These are phyloP conservation scores for Cecropterus lyciades DNA, from an alignment of 1,140 invertebrate genomes.

Conservation along the genomic window DNA sequence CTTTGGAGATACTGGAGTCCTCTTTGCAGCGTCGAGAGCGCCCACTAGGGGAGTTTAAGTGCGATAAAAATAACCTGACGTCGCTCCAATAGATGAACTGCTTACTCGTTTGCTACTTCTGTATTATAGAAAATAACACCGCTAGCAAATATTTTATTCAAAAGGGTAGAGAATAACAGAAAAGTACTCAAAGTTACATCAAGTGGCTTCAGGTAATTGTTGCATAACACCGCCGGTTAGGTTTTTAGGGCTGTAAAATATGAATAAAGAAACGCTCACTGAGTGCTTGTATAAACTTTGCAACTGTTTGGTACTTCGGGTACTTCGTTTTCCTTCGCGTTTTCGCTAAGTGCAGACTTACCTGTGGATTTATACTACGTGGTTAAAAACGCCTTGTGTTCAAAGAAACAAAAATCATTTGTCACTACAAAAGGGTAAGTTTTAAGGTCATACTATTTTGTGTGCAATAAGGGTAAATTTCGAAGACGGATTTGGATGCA, in stretches of 20 bases:
- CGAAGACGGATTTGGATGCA: no score
- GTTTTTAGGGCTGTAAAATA: constrained; percentile 1
- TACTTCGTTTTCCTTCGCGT: constrained; percentile 8
- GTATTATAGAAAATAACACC: no score
- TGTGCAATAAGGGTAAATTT: no score
- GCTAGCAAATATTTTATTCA: neutral
- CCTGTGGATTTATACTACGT: neutral
- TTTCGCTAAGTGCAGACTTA: constrained; percentile 21
- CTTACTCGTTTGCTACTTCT: no score
- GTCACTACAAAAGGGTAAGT: no score
- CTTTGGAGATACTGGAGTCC: no score
- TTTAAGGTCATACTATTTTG: no score
- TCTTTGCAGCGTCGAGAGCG: no score
- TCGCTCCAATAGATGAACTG: no score
- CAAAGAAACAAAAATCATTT: no score
- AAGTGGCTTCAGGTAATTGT: neutral
- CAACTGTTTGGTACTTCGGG: neutral
- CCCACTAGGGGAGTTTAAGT: no score
- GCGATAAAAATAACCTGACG: no score
- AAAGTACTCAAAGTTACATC: neutral
- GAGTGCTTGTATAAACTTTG: constrained; percentile 8
- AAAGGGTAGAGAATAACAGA: neutral
- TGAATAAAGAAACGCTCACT: constrained; percentile 8
- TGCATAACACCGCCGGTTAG: neutral
- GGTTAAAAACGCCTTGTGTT: neutral